A percentile compares a stretch with the other conserved stretches of the same genome.
These are phyloP conservation scores for Lipophrys pholis DNA, from an alignment of 2,113 vertebrate genomes.

Conservation along the genomic window DNA sequence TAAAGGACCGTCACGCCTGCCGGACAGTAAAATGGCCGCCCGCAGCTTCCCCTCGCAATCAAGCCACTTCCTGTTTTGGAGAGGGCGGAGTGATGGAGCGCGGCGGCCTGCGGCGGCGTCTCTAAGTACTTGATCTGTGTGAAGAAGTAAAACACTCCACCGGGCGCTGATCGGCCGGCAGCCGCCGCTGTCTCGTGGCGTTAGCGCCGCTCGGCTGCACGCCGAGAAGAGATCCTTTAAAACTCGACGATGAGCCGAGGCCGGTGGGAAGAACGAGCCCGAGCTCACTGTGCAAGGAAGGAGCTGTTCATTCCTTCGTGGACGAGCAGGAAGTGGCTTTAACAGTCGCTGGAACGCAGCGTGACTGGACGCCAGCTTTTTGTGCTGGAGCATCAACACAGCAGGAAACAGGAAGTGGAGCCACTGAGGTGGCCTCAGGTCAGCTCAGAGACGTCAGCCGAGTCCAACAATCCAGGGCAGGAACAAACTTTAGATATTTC, in stretches of 20 bases:
- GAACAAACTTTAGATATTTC: too few relatives aligned
- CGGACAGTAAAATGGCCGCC: slow-evolving; percentile 50
- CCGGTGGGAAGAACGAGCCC: slow-evolving; percentile 34
- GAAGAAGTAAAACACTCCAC: slow-evolving; percentile 56
- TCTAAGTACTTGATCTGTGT: slow-evolving; percentile 55
- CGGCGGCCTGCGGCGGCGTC: slow-evolving; percentile 48
- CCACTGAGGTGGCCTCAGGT: background rate
- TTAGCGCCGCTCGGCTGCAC: slow-evolving; percentile 61
- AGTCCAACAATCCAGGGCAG: too few relatives aligned
- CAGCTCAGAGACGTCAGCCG: slow-evolving; percentile 2
- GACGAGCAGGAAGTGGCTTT: slow-evolving; percentile 50
- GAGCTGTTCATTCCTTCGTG: slow-evolving; percentile 58
- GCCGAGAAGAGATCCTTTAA: slow-evolving; percentile 59
- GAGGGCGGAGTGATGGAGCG: slow-evolving; percentile 29
- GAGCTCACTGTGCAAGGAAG: slow-evolving; percentile 38
- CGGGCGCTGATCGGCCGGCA: slow-evolving; percentile 37
- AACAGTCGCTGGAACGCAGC: slow-evolving; percentile 33
- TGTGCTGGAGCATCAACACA: slow-evolving; percentile 27
- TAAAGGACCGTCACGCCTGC: slow-evolving; percentile 14
- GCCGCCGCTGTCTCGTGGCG: slow-evolving; percentile 55
- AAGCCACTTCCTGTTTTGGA: slow-evolving; percentile 49
- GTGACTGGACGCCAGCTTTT: slow-evolving; percentile 36
- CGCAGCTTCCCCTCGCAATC: slow-evolving; percentile 49
- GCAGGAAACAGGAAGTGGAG: slow-evolving; percentile 8
- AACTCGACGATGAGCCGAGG: slow-evolving; percentile 48